phyloP scores from a whole-genome alignment of 2,888 invertebrate species.

The Branchipolynoe longqiensis region DNA sequence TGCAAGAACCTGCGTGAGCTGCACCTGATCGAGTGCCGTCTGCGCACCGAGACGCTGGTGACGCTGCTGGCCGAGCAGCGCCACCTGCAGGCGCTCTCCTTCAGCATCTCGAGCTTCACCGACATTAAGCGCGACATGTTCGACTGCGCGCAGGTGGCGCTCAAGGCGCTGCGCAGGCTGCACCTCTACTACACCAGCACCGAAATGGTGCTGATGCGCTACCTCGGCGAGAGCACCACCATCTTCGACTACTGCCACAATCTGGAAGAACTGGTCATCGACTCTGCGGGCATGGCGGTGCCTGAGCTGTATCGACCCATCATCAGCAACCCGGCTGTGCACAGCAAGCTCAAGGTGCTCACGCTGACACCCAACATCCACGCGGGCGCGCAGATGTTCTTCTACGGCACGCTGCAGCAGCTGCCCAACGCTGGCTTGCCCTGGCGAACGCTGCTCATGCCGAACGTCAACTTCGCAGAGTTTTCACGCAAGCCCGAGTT shows the following conservation, averaged over 20 bases:
- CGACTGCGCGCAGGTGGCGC: slow-evolving; percentile 71
- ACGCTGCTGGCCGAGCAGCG: slow-evolving; percentile 72
- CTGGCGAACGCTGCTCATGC: slow-evolving; percentile 74
- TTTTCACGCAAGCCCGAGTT: slow-evolving; percentile 71
- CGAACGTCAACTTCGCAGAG: slow-evolving; percentile 73
- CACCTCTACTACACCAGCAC: slow-evolving; percentile 76
- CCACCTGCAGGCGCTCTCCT: slow-evolving; percentile 72
- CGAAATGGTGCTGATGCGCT: slow-evolving; percentile 71
- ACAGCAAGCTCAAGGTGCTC: slow-evolving; percentile 74
- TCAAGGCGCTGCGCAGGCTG: slow-evolving; percentile 72
- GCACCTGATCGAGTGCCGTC: slow-evolving; percentile 75
- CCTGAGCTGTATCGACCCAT: slow-evolving; percentile 78
- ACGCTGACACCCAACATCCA: slow-evolving; percentile 78
- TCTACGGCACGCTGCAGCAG: slow-evolving; percentile 77
- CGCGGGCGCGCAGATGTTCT: slow-evolving; percentile 78
- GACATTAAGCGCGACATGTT: slow-evolving; percentile 76
- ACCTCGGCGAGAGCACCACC: slow-evolving; percentile 74
- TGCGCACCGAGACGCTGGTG: slow-evolving; percentile 74
- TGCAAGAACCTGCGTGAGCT: slow-evolving; percentile 74
- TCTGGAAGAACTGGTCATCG: slow-evolving; percentile 75
- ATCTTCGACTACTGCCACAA: slow-evolving; percentile 77
- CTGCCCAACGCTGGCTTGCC: slow-evolving; percentile 72
- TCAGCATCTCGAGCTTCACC: slow-evolving; percentile 75
- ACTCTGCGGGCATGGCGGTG: slow-evolving; percentile 77
- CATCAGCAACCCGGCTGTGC: slow-evolving; percentile 73